Evolutionary conservation across 2,113 vertebrate genomes (phyloP).

Genomic region (Craseonycteris thonglongyai): DNA sequence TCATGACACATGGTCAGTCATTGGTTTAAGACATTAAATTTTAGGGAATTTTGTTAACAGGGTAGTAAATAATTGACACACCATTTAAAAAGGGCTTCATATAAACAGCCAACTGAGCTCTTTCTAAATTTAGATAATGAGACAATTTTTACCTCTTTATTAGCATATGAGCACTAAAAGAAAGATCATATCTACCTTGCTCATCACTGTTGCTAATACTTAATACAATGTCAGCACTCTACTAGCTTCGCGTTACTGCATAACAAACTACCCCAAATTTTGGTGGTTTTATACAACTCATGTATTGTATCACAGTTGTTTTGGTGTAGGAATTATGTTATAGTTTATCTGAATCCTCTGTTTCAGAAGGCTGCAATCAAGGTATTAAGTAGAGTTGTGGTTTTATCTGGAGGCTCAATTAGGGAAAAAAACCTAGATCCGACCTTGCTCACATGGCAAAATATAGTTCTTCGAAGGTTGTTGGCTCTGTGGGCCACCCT

Average conservation of each 20-base stretch:
- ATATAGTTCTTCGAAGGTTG: background rate
- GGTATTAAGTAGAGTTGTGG: background rate
- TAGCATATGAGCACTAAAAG: background rate
- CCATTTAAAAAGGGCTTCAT: background rate
- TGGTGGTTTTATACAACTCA: background rate
- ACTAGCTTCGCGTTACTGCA: background rate
- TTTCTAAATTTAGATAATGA: background rate
- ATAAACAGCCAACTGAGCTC: background rate
- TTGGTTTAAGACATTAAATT: background rate
- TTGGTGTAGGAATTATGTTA: background rate
- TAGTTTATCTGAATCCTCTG: background rate
- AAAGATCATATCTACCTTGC: background rate
- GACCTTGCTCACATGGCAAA: background rate
- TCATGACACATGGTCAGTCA: background rate
- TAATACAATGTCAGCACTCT: background rate
- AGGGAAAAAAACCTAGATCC: background rate
- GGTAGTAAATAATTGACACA: background rate
- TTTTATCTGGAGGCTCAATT: background rate
- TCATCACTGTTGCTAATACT: background rate
- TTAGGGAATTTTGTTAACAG: background rate
- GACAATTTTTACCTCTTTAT: background rate
- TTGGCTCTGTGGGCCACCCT: background rate
- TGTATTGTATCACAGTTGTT: background rate
- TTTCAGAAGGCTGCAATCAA: background rate
- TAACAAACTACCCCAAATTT: background rate